A percentile compares a stretch with the other conserved stretches of the same genome.
phyloP scores from a whole-genome alignment of 2,888 invertebrate species.

The Lithophane socia region DNA sequence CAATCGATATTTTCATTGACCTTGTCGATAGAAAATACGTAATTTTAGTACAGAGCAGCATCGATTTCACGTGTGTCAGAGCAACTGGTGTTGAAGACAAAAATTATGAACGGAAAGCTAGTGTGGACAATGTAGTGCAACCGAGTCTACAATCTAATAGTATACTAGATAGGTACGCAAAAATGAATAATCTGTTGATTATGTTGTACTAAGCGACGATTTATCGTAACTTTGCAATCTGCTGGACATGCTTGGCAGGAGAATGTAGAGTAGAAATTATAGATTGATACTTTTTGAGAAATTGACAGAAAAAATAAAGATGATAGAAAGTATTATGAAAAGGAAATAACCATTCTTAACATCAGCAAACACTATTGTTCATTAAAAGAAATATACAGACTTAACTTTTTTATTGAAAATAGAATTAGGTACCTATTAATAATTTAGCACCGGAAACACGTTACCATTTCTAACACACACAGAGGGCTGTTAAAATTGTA shows the following conservation, averaged over 20 bases:
- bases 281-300: neutral
- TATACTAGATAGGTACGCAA: neutral
- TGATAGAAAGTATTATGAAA: neutral
- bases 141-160: neutral
- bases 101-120: neutral
- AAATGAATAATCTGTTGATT: neutral
- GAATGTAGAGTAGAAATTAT: neutral
- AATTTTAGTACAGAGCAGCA: neutral
- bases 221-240: neutral
- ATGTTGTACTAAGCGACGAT: too few relatives aligned
- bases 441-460: conserved; percentile 67
- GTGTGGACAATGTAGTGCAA: neutral
- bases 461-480: conserved; percentile 67
- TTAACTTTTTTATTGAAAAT: conserved; percentile 62
- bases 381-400: conserved; percentile 12
- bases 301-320: neutral
- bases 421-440: conserved; percentile 15
- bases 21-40: conserved; percentile 11
- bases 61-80: neutral
- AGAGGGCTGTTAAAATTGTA: conserved; percentile 32
- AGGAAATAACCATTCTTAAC: neutral
- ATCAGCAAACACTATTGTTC: neutral
- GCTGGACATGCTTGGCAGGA: neutral
- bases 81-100: neutral
- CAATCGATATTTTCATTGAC: conserved; percentile 26